Evolutionary conservation across 2,888 invertebrate species (phyloP).

Genomic region (Pachydiplax longipennis): DNA sequence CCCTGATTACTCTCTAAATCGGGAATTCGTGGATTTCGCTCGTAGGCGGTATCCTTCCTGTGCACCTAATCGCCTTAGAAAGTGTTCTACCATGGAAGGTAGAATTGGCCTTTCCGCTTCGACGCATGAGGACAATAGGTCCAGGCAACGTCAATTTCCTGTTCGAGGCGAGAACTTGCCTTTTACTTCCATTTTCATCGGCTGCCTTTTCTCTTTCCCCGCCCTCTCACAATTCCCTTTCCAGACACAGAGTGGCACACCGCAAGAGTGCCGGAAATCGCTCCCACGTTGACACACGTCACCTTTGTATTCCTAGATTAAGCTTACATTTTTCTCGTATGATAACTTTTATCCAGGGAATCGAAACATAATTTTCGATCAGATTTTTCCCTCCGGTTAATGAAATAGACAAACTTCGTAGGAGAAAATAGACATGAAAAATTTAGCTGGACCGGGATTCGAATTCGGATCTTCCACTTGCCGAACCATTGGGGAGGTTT

Average conservation of each 20-base stretch:
- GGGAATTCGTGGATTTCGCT: not conserved
- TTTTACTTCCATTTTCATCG: not conserved
- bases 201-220: not conserved
- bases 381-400: too few species aligned
- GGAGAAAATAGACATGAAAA: too few species aligned
- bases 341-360: too few species aligned
- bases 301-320: not conserved
- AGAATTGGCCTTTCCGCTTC: not conserved
- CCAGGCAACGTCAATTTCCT: not conserved
- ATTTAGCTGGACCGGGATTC: too few species aligned
- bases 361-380: too few species aligned
- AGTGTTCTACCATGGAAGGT: not conserved
- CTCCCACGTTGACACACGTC: not conserved
- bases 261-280: not conserved
- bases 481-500: too few species aligned
- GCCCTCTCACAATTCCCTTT: not conserved
- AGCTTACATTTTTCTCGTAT: too few species aligned
- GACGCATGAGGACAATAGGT: not conserved
- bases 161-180: not conserved
- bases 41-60: not conserved
- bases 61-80: not conserved
- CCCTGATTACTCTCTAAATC: not conserved
- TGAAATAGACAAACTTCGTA: too few species aligned
- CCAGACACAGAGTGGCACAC: constrained; percentile 11
- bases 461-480: too few species aligned